These are phyloP conservation scores for Hylaeus volcanicus DNA, from an alignment of 1,140 invertebrate species.

Conservation along the genomic window DNA sequence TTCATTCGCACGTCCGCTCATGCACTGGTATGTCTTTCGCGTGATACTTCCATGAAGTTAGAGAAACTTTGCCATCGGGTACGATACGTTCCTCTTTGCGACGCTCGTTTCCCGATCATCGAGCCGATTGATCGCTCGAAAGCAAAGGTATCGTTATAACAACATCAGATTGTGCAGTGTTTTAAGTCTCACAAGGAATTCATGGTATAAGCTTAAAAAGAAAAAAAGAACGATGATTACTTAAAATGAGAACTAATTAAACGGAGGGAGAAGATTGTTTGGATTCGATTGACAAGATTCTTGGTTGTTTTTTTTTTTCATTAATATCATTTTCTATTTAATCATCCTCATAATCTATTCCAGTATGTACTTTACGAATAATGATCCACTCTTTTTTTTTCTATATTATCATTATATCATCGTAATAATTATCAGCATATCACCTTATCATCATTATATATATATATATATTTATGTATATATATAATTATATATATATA, in stretches of 20 bases:
- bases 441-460: conserved; percentile 75
- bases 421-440: conserved; percentile 73
- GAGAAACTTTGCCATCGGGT: not conserved
- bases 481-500: conserved; percentile 68
- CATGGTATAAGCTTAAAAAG: conserved; percentile 2
- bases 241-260: conserved; percentile 43
- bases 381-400: conserved; percentile 72
- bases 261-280: conserved; percentile 56
- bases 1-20: conserved; percentile 35
- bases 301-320: conserved; percentile 44
- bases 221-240: not conserved
- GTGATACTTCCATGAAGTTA: not conserved
- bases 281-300: conserved; percentile 66
- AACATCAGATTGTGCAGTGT: conserved; percentile 58
- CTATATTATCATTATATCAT: conserved; percentile 71
- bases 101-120: conserved; percentile 2
- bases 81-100: not conserved
- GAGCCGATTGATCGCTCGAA: conserved; percentile 7
- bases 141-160: not conserved
- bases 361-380: conserved; percentile 76
- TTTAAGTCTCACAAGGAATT: conserved; percentile 62
- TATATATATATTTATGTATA: conserved; percentile 71
- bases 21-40: not conserved
- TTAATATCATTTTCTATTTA: conserved; percentile 76
- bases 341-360: conserved; percentile 75